Conservation (phyloP, 2,888 invertebrate species). For the Cartodere bifasciata region DNA sequence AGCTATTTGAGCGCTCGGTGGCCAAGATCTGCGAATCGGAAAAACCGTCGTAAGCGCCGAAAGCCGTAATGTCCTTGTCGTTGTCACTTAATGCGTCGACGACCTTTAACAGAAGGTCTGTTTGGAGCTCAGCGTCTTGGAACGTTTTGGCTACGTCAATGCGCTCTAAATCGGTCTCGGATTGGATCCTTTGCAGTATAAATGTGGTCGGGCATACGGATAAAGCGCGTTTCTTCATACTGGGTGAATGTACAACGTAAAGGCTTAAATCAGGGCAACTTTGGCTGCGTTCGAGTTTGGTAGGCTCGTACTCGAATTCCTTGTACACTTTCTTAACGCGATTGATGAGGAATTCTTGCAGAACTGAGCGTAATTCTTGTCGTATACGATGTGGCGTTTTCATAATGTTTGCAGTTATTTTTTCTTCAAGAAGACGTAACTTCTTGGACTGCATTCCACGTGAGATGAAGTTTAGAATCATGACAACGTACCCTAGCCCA, state of each 20-base stretch:
- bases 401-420: slow-evolving; percentile 62
- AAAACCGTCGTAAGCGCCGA: slow-evolving; percentile 53
- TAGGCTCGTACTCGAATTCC: slow-evolving; percentile 34
- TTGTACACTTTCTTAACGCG: slow-evolving; percentile 67
- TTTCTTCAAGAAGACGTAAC: slow-evolving; percentile 60
- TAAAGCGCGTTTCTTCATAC: slow-evolving; percentile 42
- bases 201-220: slow-evolving; percentile 41
- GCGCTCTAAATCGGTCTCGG: slow-evolving; percentile 65
- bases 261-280: slow-evolving; percentile 63
- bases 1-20: slow-evolving; percentile 41
- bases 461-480: slow-evolving; percentile 78
- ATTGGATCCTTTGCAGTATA: slow-evolving; percentile 48
- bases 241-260: slow-evolving; percentile 36
- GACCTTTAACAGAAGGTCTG: slow-evolving; percentile 61
- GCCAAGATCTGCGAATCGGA: slow-evolving; percentile 62
- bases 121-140: slow-evolving; percentile 53
- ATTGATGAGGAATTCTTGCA: slow-evolving; percentile 61
- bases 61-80: slow-evolving; percentile 25
- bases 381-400: slow-evolving; percentile 67
- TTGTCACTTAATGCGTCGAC: slow-evolving; percentile 62
- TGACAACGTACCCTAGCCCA: slow-evolving; percentile 80
- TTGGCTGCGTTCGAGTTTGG: slow-evolving; percentile 41
- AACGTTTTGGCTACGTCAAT: slow-evolving; percentile 72
- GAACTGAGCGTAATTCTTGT: slow-evolving; percentile 27
- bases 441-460: slow-evolving; percentile 64